These are phyloP conservation scores for Dusona sp. DNA, from an alignment of 2,888 invertebrate species.

Conservation along the genomic window DNA sequence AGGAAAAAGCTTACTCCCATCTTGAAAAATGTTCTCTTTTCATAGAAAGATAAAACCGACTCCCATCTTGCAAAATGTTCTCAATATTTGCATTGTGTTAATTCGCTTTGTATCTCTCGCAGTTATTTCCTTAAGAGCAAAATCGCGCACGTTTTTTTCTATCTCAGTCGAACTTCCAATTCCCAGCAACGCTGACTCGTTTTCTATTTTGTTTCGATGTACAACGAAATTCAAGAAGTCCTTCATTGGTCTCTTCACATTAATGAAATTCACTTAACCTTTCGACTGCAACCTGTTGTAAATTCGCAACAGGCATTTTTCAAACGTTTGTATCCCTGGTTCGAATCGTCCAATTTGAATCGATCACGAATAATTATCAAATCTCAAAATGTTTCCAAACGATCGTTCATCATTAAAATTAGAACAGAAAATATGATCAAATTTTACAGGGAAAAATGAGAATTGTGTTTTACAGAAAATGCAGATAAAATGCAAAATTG, in stretches of 20 bases:
- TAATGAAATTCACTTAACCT: not conserved
- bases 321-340: too few relatives aligned
- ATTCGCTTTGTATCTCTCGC: not conserved
- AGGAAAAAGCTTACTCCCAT: not conserved
- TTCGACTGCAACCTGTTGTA: too few relatives aligned
- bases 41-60: not conserved
- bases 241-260: slow-evolving; percentile 12
- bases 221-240: slow-evolving; percentile 37
- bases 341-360: too few relatives aligned
- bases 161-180: slow-evolving; percentile 21
- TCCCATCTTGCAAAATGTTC: slow-evolving; percentile 29
- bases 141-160: slow-evolving; percentile 34
- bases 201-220: not conserved
- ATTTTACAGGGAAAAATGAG: too few relatives aligned
- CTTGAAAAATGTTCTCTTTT: not conserved
- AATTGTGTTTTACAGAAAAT: too few relatives aligned
- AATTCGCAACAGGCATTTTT: too few relatives aligned
- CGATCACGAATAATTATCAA: too few relatives aligned
- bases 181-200: slow-evolving; percentile 11
- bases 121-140: slow-evolving; percentile 26
- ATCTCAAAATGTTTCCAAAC: too few relatives aligned
- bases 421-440: too few relatives aligned
- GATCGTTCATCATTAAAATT: too few relatives aligned
- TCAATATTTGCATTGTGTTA: slow-evolving; percentile 17
- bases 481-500: too few relatives aligned